Conservation (phyloP, 2,888 invertebrate species). For the Argynnis bischoffii region DNA sequence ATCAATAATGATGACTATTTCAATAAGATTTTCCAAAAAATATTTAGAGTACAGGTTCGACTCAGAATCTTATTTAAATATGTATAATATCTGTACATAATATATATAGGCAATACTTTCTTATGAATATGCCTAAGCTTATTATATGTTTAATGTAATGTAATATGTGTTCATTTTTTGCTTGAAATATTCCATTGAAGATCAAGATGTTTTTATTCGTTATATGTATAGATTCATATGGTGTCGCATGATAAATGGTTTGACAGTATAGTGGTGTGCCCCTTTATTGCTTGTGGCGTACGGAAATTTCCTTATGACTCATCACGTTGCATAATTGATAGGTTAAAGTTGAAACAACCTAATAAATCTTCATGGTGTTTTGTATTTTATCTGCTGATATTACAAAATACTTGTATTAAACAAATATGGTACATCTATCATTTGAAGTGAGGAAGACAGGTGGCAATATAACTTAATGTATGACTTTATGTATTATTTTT, state of each 20-base stretch:
- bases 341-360: conserved; percentile 1
- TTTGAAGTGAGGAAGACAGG: no score
- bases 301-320: conserved; percentile 14
- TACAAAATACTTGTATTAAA: no score
- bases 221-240: background rate
- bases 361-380: background rate
- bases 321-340: conserved; percentile 5
- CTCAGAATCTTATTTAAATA: background rate
- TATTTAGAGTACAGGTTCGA: no score
- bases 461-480: no score
- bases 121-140: background rate
- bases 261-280: background rate
- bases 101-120: no score
- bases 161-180: background rate
- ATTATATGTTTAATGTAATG: background rate
- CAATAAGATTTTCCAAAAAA: no score
- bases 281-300: background rate
- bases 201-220: background rate
- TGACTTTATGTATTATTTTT: no score
- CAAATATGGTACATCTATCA: no score
- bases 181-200: background rate
- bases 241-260: background rate
- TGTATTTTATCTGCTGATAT: background rate
- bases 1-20: no score
- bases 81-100: no score